Evolutionary conservation across 2,113 vertebrate species (phyloP).

Genomic region (Etheostoma spectabile): DNA sequence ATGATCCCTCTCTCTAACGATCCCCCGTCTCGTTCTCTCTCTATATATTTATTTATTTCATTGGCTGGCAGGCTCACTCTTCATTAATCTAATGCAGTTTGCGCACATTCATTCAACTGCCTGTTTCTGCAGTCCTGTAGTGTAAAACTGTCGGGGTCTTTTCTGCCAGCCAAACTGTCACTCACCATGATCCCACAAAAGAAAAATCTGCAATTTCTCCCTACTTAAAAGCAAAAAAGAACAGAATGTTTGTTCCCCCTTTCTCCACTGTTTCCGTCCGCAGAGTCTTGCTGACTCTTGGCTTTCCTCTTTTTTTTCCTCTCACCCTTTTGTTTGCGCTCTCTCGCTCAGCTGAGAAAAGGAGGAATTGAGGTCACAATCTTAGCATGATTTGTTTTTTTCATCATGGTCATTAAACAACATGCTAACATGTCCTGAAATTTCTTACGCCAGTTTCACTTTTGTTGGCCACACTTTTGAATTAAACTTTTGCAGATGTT

Average conservation of each 20-base stretch:
- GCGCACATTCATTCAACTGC: constrained; percentile 52
- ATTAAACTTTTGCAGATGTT: constrained; percentile 10
- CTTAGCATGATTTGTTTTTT: constrained; percentile 32
- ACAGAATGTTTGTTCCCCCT: constrained; percentile 2
- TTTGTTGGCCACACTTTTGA: constrained; percentile 33
- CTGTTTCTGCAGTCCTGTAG: constrained; percentile 58
- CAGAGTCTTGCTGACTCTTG: constrained; percentile 11
- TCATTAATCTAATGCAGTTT: constrained; percentile 75
- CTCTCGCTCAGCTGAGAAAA: constrained; percentile 34
- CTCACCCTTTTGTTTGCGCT: constrained; percentile 12
- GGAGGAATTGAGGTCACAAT: constrained; percentile 18
- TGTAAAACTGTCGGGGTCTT: constrained; percentile 49
- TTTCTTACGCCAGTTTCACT: constrained; percentile 12
- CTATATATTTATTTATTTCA: constrained; percentile 53
- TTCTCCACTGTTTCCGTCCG: not conserved
- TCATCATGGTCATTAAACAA: constrained; percentile 36
- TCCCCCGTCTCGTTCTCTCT: constrained; percentile 12
- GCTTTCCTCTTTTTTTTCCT: not conserved
- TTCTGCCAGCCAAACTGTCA: constrained; percentile 58
- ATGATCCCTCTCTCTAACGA: constrained; percentile 43
- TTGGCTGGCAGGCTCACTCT: constrained; percentile 57
- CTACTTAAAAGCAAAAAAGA: constrained; percentile 34
- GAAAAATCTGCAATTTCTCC: constrained; percentile 36
- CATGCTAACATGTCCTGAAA: constrained; percentile 35
- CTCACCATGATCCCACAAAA: constrained; percentile 48